phyloP scores from a whole-genome alignment of 1,140 invertebrate species.

The Drosophila virilis region DNA sequence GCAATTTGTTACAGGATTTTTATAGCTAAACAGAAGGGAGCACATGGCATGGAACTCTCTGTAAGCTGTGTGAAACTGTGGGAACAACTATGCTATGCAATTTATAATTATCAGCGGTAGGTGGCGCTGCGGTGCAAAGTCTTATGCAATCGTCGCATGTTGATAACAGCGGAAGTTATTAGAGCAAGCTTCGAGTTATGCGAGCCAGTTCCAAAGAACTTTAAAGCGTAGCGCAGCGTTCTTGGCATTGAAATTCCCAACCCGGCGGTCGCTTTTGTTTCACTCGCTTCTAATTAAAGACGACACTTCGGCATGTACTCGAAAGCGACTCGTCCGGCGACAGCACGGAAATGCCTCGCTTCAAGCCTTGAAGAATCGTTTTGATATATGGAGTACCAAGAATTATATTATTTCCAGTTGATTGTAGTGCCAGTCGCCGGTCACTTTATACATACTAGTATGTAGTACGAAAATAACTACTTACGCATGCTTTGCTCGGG shows the following conservation, averaged over 20 bases:
- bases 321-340: slow-evolving; percentile 17
- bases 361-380: slow-evolving; percentile 44
- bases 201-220: slow-evolving; percentile 69
- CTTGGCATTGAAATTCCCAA: slow-evolving; percentile 42
- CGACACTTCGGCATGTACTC: slow-evolving; percentile 78
- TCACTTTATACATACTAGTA: background rate
- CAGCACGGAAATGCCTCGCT: slow-evolving; percentile 66
- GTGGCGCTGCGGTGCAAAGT: slow-evolving; percentile 55
- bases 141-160: slow-evolving; percentile 44
- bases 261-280: slow-evolving; percentile 49
- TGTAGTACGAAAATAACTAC: background rate
- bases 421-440: slow-evolving; percentile 13
- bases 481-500: background rate
- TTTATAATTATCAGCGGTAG: slow-evolving; percentile 73
- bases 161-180: slow-evolving; percentile 71
- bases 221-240: slow-evolving; percentile 37
- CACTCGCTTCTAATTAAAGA: slow-evolving; percentile 75
- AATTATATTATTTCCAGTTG: slow-evolving; percentile 42
- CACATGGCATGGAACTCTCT: too few relatives aligned
- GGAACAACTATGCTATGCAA: slow-evolving; percentile 34
- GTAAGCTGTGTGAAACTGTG: slow-evolving; percentile 46
- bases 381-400: slow-evolving; percentile 33
- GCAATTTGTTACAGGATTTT: slow-evolving; percentile 77
- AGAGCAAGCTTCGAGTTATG: slow-evolving; percentile 63
- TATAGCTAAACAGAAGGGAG: background rate